A percentile compares a stretch with the other conserved stretches of the same genome.
phyloP scores from a whole-genome alignment of 2,113 vertebrate genomes.

The Pluvialis apricaria region DNA sequence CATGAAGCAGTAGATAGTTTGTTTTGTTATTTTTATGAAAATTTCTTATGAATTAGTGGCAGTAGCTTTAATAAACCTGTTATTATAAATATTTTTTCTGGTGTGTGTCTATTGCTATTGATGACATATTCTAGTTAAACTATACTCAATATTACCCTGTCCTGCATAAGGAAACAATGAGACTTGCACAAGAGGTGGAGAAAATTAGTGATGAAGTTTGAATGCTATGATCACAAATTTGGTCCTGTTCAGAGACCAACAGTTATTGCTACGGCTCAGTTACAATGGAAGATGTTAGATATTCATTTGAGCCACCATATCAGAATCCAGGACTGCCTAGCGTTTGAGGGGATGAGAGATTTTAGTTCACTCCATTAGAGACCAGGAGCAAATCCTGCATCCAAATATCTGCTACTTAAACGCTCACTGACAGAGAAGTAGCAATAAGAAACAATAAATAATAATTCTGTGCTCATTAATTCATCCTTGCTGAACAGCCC shows the following conservation, averaged over 20 bases:
- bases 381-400: neutral
- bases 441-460: slow-evolving; percentile 64
- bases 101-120: neutral
- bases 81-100: neutral
- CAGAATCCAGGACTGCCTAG: neutral
- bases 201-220: neutral
- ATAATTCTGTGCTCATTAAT: slow-evolving; percentile 70
- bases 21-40: neutral
- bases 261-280: neutral
- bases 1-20: neutral
- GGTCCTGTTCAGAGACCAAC: neutral
- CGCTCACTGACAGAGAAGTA: neutral
- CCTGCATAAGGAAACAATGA: neutral
- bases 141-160: neutral
- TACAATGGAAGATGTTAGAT: neutral
- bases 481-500: slow-evolving; percentile 58
- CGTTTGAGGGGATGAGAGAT: neutral
- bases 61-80: slow-evolving; percentile 25
- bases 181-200: neutral
- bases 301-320: neutral
- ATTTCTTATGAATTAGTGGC: neutral
- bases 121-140: neutral
- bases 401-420: slow-evolving; percentile 10
- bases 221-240: neutral
- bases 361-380: neutral